These are phyloP conservation scores for Artibeus lituratus DNA, from an alignment of 2,797 vertebrate genomes.

Conservation along the genomic window DNA sequence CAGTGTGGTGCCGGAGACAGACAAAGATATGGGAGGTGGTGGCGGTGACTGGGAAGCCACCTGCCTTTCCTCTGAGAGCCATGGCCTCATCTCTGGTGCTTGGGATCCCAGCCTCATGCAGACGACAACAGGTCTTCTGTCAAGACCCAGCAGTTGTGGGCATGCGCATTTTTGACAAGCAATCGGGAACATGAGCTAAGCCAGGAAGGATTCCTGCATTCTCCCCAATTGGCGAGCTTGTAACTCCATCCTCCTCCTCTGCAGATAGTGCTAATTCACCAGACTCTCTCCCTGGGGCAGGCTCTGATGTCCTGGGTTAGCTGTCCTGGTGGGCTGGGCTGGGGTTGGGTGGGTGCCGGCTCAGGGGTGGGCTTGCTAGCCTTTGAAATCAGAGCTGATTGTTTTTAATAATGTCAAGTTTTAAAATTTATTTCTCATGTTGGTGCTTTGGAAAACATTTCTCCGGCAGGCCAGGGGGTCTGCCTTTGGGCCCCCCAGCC, in stretches of 20 bases:
- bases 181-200: not conserved
- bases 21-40: not conserved
- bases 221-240: not conserved
- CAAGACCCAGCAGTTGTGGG: not conserved
- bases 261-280: slow-evolving; percentile 60
- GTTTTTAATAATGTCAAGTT: slow-evolving; percentile 81
- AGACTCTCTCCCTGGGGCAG: slow-evolving; percentile 59
- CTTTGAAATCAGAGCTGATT: slow-evolving; percentile 82
- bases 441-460: slow-evolving; percentile 76
- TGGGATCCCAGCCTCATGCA: not conserved
- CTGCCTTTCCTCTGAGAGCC: not conserved
- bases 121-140: not conserved
- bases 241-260: slow-evolving; percentile 56
- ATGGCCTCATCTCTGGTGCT: not conserved
- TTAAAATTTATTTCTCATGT: slow-evolving; percentile 79
- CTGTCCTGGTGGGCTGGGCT: not conserved
- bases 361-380: slow-evolving; percentile 47
- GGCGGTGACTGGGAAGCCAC: not conserved
- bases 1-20: not conserved
- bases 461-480: slow-evolving; percentile 62
- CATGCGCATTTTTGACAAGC: not conserved
- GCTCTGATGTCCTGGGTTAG: slow-evolving; percentile 76
- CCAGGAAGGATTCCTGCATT: not conserved
- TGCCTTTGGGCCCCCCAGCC: not conserved
- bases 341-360: not conserved